phyloP scores from a whole-genome alignment of 92 coral and sea anemone species.

The Epizoanthus rinbou region DNA sequence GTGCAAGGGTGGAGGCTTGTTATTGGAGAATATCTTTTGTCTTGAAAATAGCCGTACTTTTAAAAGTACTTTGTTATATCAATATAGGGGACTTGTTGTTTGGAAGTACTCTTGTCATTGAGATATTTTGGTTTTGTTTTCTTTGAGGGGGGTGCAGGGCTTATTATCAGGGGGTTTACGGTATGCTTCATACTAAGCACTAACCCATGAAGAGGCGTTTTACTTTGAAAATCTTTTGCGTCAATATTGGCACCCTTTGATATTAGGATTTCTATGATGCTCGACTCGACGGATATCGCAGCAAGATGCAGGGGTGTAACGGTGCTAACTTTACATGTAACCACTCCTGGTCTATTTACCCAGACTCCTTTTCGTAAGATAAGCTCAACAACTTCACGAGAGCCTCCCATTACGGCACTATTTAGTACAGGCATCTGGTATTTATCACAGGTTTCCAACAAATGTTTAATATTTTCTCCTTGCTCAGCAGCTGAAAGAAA shows the following conservation, averaged over 20 bases:
- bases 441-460: not conserved
- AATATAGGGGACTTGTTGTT: too few relatives aligned
- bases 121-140: too few relatives aligned
- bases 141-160: too few relatives aligned
- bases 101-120: too few relatives aligned
- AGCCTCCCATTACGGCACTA: slow-evolving; percentile 5
- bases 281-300: not conserved
- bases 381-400: not conserved
- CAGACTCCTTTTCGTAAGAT: not conserved
- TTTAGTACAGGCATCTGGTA: not conserved
- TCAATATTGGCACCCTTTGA: slow-evolving; percentile 13
- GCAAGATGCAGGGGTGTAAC: slow-evolving; percentile 10
- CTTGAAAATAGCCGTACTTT: too few relatives aligned
- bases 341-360: not conserved
- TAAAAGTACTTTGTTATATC: too few relatives aligned
- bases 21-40: too few relatives aligned
- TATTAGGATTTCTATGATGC: not conserved
- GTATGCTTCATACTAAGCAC: not conserved
- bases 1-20: too few relatives aligned
- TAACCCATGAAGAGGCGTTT: slow-evolving; percentile 36
- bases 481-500: slow-evolving; percentile 33
- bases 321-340: not conserved
- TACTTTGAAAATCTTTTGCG: not conserved
- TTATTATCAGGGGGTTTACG: too few relatives aligned
- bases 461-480: not conserved